These are phyloP conservation scores for Tigriopus californicus DNA, from an alignment of 2,888 invertebrate species.

Conservation along the genomic window DNA sequence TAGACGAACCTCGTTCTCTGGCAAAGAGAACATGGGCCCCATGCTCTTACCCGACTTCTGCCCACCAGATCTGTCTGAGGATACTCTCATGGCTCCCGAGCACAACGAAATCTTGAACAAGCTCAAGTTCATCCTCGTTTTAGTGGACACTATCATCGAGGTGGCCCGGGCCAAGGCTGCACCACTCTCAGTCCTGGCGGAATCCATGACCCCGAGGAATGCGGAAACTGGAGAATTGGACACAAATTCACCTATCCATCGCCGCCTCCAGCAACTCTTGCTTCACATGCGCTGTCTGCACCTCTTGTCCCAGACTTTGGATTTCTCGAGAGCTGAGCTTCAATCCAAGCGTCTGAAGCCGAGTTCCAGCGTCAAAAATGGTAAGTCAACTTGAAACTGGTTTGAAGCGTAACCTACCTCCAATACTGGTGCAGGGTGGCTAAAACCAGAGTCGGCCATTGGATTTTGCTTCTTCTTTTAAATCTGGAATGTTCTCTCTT, in stretches of 20 bases:
- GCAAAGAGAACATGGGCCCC: conserved; percentile 9
- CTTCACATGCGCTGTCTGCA: conserved; percentile 76
- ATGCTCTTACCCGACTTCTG: background rate
- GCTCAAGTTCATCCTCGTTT: conserved; percentile 82
- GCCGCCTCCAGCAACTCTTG: conserved; percentile 58
- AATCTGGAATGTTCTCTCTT: conserved; percentile 23
- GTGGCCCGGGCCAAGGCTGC: conserved; percentile 19
- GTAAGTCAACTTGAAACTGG: conserved; percentile 32
- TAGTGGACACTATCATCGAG: conserved; percentile 85
- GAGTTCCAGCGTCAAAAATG: conserved; percentile 71
- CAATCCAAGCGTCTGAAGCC: conserved; percentile 66
- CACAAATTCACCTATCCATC: conserved; percentile 21
- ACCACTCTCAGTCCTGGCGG: conserved; percentile 17
- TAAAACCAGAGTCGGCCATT: no score
- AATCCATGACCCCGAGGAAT: background rate
- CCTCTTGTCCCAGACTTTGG: conserved; percentile 80
- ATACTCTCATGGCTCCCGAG: conserved; percentile 81
- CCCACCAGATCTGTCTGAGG: conserved; percentile 81
- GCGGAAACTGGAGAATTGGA: conserved; percentile 2
- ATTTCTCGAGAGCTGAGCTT: conserved; percentile 68
- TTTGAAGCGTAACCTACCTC: no score
- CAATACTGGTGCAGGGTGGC: no score
- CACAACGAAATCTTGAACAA: conserved; percentile 94
- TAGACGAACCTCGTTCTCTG: background rate
- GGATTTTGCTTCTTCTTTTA: no score